phyloP scores from a whole-genome alignment of 2,113 vertebrate genomes.

The Alosa alosa region DNA sequence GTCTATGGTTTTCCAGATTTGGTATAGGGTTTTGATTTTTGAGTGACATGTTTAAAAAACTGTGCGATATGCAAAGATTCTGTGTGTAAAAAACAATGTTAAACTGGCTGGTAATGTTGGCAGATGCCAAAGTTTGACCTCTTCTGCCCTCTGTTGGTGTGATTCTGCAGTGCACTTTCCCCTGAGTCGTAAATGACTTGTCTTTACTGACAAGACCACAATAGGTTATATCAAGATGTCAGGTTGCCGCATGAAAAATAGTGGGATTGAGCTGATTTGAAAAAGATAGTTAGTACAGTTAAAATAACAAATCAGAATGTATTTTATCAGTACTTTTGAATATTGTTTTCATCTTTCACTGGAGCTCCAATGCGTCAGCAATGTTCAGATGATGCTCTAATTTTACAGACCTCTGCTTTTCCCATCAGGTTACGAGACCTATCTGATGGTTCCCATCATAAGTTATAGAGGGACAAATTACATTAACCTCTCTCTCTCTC shows the following conservation, averaged over 20 bases:
- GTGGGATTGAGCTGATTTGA: not conserved
- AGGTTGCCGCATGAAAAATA: not conserved
- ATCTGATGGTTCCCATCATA: conserved; percentile 27
- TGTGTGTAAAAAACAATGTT: too few species aligned
- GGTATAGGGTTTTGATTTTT: too few species aligned
- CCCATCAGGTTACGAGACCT: not conserved
- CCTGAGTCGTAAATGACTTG: not conserved
- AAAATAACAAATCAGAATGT: not conserved
- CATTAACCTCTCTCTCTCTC: conserved; percentile 3
- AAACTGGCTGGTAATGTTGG: not conserved
- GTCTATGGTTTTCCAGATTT: too few species aligned
- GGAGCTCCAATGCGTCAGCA: not conserved
- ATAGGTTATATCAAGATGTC: not conserved
- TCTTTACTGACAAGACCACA: too few species aligned
- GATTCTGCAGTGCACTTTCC: not conserved
- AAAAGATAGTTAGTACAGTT: not conserved
- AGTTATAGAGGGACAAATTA: not conserved
- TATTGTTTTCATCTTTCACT: not conserved
- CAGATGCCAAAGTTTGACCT: not conserved
- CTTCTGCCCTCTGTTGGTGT: conserved; percentile 9
- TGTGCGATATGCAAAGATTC: too few species aligned
- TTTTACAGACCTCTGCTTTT: not conserved
- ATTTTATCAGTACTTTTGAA: not conserved
- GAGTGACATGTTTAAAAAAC: too few species aligned
- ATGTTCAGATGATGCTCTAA: not conserved